Evolutionary conservation across 2,113 vertebrate genomes (phyloP).

Genomic region (Ceratotherium simum): DNA sequence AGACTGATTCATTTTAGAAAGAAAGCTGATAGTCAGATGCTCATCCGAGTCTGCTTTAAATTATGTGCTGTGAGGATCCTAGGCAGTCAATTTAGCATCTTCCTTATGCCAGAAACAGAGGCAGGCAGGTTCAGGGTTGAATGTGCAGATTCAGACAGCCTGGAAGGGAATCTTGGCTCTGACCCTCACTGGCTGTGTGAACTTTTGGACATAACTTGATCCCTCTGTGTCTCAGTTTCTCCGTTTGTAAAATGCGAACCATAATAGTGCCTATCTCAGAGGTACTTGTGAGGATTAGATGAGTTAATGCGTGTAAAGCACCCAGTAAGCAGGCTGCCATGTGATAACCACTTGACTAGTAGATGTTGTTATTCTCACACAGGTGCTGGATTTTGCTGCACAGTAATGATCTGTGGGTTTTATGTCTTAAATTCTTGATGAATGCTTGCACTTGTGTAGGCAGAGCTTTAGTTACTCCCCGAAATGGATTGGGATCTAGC

Average conservation of each 20-base stretch:
- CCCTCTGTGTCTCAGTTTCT: background rate
- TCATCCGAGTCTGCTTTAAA: background rate
- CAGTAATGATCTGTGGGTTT: background rate
- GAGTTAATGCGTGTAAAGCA: background rate
- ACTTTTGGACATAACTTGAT: background rate
- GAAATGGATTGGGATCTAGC: background rate
- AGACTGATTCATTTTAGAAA: background rate
- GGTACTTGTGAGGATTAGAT: background rate
- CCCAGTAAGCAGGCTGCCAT: background rate
- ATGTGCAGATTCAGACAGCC: background rate
- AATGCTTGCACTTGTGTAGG: background rate
- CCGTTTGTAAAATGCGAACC: background rate
- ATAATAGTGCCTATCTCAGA: background rate
- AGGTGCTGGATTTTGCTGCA: background rate
- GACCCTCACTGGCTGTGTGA: background rate
- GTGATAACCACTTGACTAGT: background rate
- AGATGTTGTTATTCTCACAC: background rate
- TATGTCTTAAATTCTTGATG: conserved; percentile 24
- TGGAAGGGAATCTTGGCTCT: background rate
- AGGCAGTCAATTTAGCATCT: background rate
- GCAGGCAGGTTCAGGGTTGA: background rate
- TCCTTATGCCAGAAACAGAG: background rate
- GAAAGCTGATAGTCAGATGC: background rate
- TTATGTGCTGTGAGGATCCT: background rate
- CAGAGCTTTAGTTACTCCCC: background rate